Conservation (phyloP, 2,888 invertebrate species). For the Acrobasis consociella region DNA sequence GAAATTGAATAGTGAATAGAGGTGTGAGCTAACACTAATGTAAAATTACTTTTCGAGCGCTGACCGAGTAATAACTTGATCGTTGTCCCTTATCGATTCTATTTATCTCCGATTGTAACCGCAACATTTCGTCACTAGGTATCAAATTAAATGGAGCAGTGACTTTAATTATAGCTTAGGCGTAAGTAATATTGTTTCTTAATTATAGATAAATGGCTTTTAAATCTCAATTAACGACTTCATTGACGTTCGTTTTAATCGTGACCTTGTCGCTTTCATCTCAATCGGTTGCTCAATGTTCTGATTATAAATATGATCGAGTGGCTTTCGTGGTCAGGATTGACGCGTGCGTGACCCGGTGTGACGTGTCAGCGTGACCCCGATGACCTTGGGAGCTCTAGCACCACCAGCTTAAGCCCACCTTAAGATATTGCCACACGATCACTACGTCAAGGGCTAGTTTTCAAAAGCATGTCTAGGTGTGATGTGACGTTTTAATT, state of each 20-base stretch:
- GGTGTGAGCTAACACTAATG: conserved; percentile 12
- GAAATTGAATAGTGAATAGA: conserved; percentile 13
- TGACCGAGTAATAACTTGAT: conserved; percentile 44
- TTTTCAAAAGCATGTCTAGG: conserved; percentile 37
- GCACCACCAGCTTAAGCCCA: conserved; percentile 20
- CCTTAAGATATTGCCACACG: conserved; percentile 30
- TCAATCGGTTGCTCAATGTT: conserved; percentile 53
- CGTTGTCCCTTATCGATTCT: conserved; percentile 56
- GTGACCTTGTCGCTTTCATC: conserved; percentile 51
- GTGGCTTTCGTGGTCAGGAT: conserved; percentile 57
- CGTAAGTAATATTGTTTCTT: conserved; percentile 37
- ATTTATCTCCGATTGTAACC: conserved; percentile 58
- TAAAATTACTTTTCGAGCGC: conserved; percentile 15
- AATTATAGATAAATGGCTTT: conserved; percentile 39
- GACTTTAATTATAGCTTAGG: conserved; percentile 58
- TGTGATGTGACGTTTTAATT: conserved; percentile 43
- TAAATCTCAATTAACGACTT: conserved; percentile 39
- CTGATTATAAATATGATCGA: conserved; percentile 33
- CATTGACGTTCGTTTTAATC: conserved; percentile 35
- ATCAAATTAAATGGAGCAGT: conserved; percentile 66
- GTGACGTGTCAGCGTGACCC: conserved; percentile 67
- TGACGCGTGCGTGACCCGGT: conserved; percentile 57
- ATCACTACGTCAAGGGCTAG: conserved; percentile 34
- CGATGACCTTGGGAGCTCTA: conserved; percentile 56
- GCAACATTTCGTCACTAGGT: conserved; percentile 62